Conservation (phyloP, 2,113 vertebrate species). For the Callorhinus ursinus region DNA sequence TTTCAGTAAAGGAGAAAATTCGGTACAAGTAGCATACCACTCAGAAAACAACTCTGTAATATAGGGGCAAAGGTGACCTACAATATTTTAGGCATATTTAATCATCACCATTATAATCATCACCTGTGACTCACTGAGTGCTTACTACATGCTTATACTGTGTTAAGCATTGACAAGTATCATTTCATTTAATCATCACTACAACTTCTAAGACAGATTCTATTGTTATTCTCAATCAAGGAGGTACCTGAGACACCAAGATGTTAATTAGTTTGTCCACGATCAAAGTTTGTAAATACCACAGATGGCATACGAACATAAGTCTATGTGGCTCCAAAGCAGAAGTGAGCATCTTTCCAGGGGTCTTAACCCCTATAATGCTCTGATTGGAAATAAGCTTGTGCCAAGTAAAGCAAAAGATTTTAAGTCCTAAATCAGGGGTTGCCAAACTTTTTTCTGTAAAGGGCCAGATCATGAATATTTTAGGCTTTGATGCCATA, state of each 20-base stretch:
- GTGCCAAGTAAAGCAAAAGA: not conserved
- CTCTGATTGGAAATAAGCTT: not conserved
- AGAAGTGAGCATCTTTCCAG: not conserved
- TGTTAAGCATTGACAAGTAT: not conserved
- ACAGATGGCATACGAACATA: not conserved
- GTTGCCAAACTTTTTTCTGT: slow-evolving; percentile 18
- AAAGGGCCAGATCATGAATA: slow-evolving; percentile 2
- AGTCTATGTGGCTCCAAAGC: slow-evolving; percentile 10
- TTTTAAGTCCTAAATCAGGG: slow-evolving; percentile 40
- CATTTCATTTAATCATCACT: not conserved
- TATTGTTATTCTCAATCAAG: not conserved
- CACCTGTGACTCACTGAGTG: not conserved
- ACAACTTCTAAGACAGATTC: not conserved
- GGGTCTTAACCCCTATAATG: not conserved
- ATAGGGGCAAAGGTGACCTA: not conserved
- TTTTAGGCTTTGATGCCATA: not conserved
- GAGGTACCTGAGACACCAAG: not conserved
- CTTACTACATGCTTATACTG: not conserved
- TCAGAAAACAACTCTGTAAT: not conserved
- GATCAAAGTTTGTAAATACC: not conserved
- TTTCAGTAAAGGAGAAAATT: slow-evolving; percentile 48
- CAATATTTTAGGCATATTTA: not conserved
- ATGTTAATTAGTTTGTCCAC: not conserved
- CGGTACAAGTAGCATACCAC: not conserved
- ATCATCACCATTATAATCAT: not conserved